Percentiles rank a stretch among this genome's conserved stretches.
Conservation (phyloP, 2,113 vertebrate genomes). For the Ceratotherium simum region DNA sequence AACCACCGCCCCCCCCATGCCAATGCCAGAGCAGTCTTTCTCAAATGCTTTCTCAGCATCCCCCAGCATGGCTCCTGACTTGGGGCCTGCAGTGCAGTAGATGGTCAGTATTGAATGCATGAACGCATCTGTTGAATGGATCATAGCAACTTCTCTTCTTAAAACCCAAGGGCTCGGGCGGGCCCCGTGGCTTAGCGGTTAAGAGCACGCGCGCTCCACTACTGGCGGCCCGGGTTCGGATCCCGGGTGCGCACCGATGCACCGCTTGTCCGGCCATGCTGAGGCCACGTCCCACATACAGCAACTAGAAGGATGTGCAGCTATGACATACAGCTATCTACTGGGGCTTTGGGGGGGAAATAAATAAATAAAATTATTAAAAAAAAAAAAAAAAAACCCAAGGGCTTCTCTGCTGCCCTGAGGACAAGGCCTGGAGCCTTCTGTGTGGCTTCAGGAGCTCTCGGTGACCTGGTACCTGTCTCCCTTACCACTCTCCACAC, state of each 20-base stretch:
- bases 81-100: fast-evolving
- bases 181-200: too few species aligned
- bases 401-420: neutral
- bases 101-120: fast-evolving
- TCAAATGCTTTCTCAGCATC: fast-evolving
- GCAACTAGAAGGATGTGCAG: too few species aligned
- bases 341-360: too few species aligned
- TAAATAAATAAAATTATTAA: too few species aligned
- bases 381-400: too few species aligned
- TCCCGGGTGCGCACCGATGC: too few species aligned
- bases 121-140: fast-evolving
- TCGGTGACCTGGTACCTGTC: neutral
- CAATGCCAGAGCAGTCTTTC: fast-evolving
- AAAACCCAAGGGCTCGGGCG: neutral
- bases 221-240: too few species aligned
- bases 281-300: too few species aligned
- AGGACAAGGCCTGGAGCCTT: neutral
- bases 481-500: too few species aligned
- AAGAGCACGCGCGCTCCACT: too few species aligned
- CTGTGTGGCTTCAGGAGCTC: neutral
- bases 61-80: fast-evolving
- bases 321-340: too few species aligned
- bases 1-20: fast-evolving
- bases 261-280: too few species aligned
- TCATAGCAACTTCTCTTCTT: neutral